Evolutionary conservation across 2,888 invertebrate species (phyloP).

Genomic region (Labia minor): DNA sequence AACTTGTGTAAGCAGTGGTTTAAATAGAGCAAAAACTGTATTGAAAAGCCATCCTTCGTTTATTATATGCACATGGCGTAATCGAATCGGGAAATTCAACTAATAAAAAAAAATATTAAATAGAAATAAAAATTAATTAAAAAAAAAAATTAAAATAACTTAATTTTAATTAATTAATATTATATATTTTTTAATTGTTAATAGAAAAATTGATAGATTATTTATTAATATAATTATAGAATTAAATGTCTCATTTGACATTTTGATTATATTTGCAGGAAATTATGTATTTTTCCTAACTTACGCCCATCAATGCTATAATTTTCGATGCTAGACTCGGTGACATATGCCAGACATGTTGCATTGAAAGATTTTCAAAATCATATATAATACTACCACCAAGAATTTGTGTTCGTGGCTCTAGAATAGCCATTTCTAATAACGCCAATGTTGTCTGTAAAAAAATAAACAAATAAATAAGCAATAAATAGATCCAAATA

Average conservation of each 20-base stretch:
- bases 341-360: constrained; percentile 62
- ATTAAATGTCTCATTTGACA: no score
- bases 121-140: constrained; percentile 15
- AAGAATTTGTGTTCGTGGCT: constrained; percentile 61
- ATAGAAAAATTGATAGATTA: not conserved
- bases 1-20: constrained; percentile 55
- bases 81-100: constrained; percentile 60
- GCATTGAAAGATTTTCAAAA: constrained; percentile 54
- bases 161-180: constrained; percentile 15
- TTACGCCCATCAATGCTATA: constrained; percentile 58
- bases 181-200: not conserved
- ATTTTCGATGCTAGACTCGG: constrained; percentile 57
- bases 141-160: constrained; percentile 14
- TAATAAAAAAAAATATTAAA: constrained; percentile 28
- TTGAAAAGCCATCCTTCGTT: constrained; percentile 75
- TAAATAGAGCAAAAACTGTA: constrained; percentile 64
- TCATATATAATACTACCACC: constrained; percentile 71
- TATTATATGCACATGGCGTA: constrained; percentile 63
- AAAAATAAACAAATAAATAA: no score
- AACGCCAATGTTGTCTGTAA: constrained; percentile 53
- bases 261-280: no score
- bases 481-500: no score
- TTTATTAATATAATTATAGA: constrained; percentile 15
- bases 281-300: constrained; percentile 34
- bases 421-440: constrained; percentile 61